Conservation (phyloP, 2,888 invertebrate species). For the Drosophila mercatorum region DNA sequence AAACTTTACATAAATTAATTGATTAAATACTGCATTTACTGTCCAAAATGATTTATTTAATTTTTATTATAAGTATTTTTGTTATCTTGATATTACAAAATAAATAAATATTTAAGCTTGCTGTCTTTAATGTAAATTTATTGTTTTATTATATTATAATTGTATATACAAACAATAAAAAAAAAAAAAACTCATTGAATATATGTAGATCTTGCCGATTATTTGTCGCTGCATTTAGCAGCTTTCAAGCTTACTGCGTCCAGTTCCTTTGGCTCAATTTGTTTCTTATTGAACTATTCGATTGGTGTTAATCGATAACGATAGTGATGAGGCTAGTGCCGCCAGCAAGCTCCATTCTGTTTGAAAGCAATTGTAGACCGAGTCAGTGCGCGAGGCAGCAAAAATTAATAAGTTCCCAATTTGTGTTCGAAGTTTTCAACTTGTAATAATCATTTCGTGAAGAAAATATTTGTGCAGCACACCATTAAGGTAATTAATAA, state of each 20-base stretch:
- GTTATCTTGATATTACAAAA: no score
- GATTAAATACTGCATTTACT: no score
- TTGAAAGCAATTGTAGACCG: background rate
- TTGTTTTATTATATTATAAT: background rate
- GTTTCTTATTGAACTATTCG: no score
- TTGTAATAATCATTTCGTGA: background rate
- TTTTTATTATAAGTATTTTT: no score
- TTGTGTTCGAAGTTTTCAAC: background rate
- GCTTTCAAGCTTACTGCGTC: background rate
- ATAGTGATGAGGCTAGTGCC: background rate
- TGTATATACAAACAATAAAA: background rate
- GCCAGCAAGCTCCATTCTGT: conserved; percentile 1
- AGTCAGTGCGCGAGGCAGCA: background rate
- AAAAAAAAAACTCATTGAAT: background rate
- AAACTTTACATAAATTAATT: no score
- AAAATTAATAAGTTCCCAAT: background rate
- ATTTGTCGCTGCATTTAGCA: background rate
- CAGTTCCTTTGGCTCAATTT: background rate
- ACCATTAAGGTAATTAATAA: background rate
- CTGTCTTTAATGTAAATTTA: background rate
- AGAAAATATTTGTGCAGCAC: background rate
- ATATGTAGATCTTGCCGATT: background rate
- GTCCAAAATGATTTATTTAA: no score
- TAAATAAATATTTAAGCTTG: no score
- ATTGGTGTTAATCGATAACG: background rate